A percentile compares a stretch with the other conserved stretches of the same genome.
phyloP scores from a whole-genome alignment of 2,888 invertebrate genomes.

The Chironomus riparius region DNA sequence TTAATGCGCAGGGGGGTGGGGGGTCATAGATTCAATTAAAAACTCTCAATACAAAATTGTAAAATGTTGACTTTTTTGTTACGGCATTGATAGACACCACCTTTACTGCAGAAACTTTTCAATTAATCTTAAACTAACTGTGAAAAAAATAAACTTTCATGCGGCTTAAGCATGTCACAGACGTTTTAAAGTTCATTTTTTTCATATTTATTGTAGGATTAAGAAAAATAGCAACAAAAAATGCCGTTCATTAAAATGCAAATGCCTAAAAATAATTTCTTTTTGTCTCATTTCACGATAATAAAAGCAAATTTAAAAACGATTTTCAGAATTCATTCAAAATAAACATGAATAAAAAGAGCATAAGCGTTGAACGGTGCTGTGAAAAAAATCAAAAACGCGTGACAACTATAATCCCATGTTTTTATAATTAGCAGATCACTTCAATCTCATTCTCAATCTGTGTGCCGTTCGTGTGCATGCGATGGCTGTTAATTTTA shows the following conservation, averaged over 20 bases:
- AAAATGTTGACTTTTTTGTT: too few relatives aligned
- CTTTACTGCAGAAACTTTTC: too few relatives aligned
- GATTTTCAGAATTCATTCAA: neutral
- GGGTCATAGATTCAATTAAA: too few relatives aligned
- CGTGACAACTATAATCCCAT: neutral
- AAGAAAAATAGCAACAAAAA: neutral
- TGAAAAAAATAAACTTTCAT: neutral
- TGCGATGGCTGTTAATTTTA: too few relatives aligned
- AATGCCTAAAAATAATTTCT: neutral
- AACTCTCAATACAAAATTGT: too few relatives aligned
- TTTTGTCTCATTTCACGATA: neutral
- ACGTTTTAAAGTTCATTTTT: neutral
- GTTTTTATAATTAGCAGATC: neutral
- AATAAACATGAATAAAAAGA: neutral
- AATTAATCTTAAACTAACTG: too few relatives aligned
- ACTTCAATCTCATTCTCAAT: neutral
- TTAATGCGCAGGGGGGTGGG: too few relatives aligned
- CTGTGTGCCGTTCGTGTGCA: neutral
- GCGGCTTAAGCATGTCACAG: neutral
- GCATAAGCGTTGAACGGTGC: neutral
- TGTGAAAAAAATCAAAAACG: neutral
- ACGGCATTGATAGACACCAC: too few relatives aligned
- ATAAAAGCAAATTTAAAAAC: too few relatives aligned
- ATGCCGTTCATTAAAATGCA: neutral
- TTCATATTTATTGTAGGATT: neutral